Evolutionary conservation across 1,140 invertebrate species (phyloP), one percentile per base, ranked within the genome.

Genomic region (Bombyx mori): DNA sequence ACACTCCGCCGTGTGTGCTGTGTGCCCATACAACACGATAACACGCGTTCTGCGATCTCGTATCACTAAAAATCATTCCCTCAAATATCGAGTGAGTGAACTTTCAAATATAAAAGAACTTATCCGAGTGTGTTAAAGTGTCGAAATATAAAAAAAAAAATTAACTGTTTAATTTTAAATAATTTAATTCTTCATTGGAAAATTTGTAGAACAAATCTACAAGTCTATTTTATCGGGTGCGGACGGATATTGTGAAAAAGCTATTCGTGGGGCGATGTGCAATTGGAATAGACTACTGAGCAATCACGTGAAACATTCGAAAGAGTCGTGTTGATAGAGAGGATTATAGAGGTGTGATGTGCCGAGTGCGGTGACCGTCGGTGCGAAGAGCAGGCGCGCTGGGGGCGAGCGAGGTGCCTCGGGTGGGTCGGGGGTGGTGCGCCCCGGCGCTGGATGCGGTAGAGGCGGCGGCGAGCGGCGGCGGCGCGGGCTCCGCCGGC

Each of bases 371-470:
- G 74, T 77, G 76, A 77, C 75, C 51, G 67, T 48, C 42, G 22
- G 46, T 42, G 26, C 46, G 54, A 35, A 10, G 54, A 45, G 54
- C 9, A 44, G 58, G 50, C 71, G 69, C 66, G 74, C 71, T 75
- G 79, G 74, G 75, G 71, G 76, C 68, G 52, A 68, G 73, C 71
- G 76, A 73, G 69, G 68, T 66, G 62, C 55, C 69, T 67, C 62
- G 66, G 60, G 66, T 57, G 63, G 68, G 73, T 68, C 63, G 71
- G 60, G 62, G 61, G 73, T 77, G 72, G 68, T 66, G 68, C 62
- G 71, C 66, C 61, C 68, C 73, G 66, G 79, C 77, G 72, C 75
- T 78, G 76, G 79, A 81, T 81, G 77, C 81, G 70, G 70, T 74
- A 77, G 76, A 75, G 57, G 73, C 75, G 65, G 73, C 71, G 72